Percentiles rank a stretch among this genome's conserved stretches.
Evolutionary conservation across 2,888 invertebrate species (phyloP).

Genomic region (Erannis defoliaria): DNA sequence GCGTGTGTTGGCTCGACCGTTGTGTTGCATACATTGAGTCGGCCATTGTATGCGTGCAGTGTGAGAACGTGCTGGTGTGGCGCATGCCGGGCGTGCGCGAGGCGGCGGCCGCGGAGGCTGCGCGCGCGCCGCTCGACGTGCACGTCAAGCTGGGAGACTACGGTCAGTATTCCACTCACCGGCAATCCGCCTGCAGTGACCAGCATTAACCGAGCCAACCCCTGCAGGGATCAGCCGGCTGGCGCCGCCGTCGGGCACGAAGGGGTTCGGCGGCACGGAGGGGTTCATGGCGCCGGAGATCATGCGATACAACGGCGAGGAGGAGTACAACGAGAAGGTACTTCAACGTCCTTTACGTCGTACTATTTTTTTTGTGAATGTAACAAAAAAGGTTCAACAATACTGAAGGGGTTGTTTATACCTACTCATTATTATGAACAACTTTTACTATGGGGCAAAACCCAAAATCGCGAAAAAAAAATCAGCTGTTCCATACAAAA

Average conservation of each 20-base stretch:
- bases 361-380: no score
- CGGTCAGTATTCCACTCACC: conserved; percentile 78
- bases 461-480: no score
- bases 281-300: conserved; percentile 99
- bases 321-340: conserved; percentile 99
- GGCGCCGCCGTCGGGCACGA: conserved; percentile 96
- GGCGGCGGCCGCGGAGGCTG: conserved; percentile 87
- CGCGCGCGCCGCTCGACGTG: conserved; percentile 79
- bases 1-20: no score
- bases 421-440: no score
- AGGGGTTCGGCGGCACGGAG: conserved; percentile 99
- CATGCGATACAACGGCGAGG: conserved; percentile 98
- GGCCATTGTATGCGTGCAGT: conserved; percentile 84
- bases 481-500: no score
- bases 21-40: neutral
- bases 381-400: no score
- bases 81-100: conserved; percentile 92
- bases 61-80: conserved; percentile 99
- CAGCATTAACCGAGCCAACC: neutral
- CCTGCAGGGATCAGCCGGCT: conserved; percentile 92
- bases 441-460: no score
- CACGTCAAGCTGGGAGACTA: conserved; percentile 99
- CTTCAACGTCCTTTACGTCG: neutral
- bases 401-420: no score
- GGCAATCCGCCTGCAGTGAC: no score